Evolutionary conservation across 1,140 invertebrate species (phyloP), one percentile per base, ranked within the genome.

Genomic region (Laupala kohalensis): DNA sequence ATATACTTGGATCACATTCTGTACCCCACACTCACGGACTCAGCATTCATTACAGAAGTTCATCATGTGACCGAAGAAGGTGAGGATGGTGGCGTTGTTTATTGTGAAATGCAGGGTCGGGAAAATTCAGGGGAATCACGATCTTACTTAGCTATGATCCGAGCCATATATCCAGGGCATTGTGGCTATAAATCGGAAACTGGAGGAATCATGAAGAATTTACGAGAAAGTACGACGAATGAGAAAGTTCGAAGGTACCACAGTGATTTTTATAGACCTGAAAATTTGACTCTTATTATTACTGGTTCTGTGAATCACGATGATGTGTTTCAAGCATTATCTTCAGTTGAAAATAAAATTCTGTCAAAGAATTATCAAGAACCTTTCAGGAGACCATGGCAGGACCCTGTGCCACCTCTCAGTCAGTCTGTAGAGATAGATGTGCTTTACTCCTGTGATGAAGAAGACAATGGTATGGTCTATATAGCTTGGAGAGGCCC

Each of bases 1-100:
- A 90, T 97, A 74, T 97, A 95, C 78, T 77, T 96, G 28, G 94
- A 97, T 79, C 94, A 97, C 78, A 88, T 97, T 75, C 83, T 97
- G 6, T 90, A 90, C 79, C 94, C 95, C 1, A 89, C 88, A 23
- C 83, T 97, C 24, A 91, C 87, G 90, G 89, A 94, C 75, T 83
- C 89, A 76, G 92, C 85, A 2, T 97, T 89, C 81, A 80, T 88
- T 13, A 97, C 94, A 19, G 95, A 97, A 83, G 93, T 97, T 3
- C 92, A 97, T 81, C 94, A 97, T 79, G 86, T 97, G 67, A 93
- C 91, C 78, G 89, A 88, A 4, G 86, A 93, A 73, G 95, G 94
- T 3, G 88, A 93, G 75, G 89, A 97, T 85, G 92, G 89, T 30
- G 95, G 95, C 29, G 92, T 96, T 29, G 93, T 96, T 2, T 97